Evolutionary conservation across 2,113 vertebrate species (phyloP), one percentile per base, ranked within the genome.

Genomic region (Hystrix brachyura): DNA sequence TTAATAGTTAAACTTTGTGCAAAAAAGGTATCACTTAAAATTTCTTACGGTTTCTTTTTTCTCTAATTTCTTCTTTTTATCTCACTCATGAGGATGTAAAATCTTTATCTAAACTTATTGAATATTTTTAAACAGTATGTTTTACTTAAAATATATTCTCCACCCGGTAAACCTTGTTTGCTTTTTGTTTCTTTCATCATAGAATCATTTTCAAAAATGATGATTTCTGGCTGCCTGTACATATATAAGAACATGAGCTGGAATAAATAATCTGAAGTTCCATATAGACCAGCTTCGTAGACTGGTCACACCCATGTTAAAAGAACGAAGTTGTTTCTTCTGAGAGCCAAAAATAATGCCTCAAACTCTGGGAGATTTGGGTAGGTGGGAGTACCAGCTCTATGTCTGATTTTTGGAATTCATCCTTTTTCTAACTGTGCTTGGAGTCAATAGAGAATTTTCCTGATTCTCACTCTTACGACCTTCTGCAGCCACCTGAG

Each of bases 401-500:
- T 62, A 38, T 83, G 12, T 69, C 51, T 91, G 21, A 48, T 74
- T 59, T 53, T 91, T 29, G 34, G 9, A 5, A 11, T n/a, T 46
- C 17, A 6, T 43, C 19, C 51, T 46, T 15, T 53, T 5, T 8
- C 65, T 48, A 43, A 6, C 4, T 9, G 23, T 7, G 1, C 11
- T 34, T 69, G 23, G 18, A 29, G 1, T 64, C 32, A 5, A 4
- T 23, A 21, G 3, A 7, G 38, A 71, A 23, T 0, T 6, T 32
- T 5, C 23, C 48, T 43, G 48, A 15, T 32, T 43, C 53, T 88
- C 25, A 18, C 3, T 46, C 43, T 48, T 0, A 2, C 0, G 18
- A 2, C 13, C 4, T 25, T 85, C 43, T 78, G 19, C 29, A 53
- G 19, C 14, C 4, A 0, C 7, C 4, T 14, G 3, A n/a, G 21